These are phyloP conservation scores for Chlamydotis undulata DNA, from an alignment of 2,113 vertebrate species.

Conservation along the genomic window DNA sequence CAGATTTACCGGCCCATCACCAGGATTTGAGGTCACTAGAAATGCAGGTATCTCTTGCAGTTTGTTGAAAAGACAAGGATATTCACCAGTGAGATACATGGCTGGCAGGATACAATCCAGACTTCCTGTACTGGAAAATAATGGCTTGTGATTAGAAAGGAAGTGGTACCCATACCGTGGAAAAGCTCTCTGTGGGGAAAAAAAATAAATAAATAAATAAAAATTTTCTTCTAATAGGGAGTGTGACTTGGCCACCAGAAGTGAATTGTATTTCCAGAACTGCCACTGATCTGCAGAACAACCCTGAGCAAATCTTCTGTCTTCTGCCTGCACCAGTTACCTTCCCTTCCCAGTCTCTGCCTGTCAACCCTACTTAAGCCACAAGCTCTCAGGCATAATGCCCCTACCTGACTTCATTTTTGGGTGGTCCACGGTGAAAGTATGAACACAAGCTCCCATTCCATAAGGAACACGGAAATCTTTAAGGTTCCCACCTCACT, in stretches of 20 bases:
- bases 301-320: not conserved
- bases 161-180: not conserved
- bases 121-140: not conserved
- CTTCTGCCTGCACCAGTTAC: not conserved
- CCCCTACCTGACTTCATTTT: not conserved
- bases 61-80: not conserved
- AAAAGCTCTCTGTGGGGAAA: not conserved
- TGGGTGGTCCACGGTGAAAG: fast-evolving
- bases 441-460: not conserved
- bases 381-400: not conserved
- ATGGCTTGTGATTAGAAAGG: not conserved
- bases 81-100: not conserved
- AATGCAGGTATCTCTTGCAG: not conserved
- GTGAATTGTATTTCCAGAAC: not conserved
- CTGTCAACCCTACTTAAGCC: not conserved
- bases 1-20: not conserved
- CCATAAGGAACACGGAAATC: fast-evolving
- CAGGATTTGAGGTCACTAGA: not conserved
- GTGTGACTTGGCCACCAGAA: fast-evolving
- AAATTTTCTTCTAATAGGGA: not conserved
- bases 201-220: not conserved
- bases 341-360: not conserved
- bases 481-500: not conserved
- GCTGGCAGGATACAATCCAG: not conserved
- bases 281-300: not conserved